A percentile compares a stretch with the other conserved stretches of the same genome.
These are phyloP conservation scores for Paramuricea clavata DNA, from an alignment of 92 coral and sea anemone species.

Conservation along the genomic window DNA sequence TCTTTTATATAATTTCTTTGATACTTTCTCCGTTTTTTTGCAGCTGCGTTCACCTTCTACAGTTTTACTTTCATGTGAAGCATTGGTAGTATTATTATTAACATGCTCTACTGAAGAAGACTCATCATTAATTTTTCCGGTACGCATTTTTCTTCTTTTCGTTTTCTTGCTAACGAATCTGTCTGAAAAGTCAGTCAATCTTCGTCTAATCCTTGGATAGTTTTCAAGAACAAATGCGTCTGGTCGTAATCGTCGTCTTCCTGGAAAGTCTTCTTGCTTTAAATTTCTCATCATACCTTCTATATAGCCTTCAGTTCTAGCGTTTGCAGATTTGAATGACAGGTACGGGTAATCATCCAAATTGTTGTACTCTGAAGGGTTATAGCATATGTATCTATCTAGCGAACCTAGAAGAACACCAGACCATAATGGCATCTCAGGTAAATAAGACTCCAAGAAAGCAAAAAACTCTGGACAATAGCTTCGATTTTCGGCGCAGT, in stretches of 20 bases:
- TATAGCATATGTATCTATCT: neutral
- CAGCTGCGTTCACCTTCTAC: too few relatives aligned
- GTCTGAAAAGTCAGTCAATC: neutral
- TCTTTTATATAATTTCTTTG: too few relatives aligned
- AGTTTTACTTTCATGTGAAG: too few relatives aligned
- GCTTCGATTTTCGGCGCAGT: neutral
- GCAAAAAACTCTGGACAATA: neutral
- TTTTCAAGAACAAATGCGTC: constrained; percentile 10
- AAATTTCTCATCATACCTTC: constrained; percentile 11
- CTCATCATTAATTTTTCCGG: too few relatives aligned
- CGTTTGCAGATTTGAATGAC: constrained; percentile 10
- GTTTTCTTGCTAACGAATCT: neutral
- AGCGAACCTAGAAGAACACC: constrained; percentile 6
- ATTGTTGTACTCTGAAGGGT: neutral
- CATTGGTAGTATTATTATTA: too few relatives aligned
- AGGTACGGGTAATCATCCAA: constrained; percentile 2
- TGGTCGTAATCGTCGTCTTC: constrained; percentile 1
- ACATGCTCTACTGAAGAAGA: too few relatives aligned
- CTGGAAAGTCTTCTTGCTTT: constrained; percentile 22
- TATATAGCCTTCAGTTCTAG: constrained; percentile 16
- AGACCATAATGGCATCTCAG: constrained; percentile 20
- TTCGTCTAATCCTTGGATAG: constrained; percentile 7
- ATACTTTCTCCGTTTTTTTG: too few relatives aligned
- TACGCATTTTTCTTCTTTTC: neutral
- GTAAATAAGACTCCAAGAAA: neutral